Conservation (phyloP, 2,888 invertebrate genomes). For the Cosmopolites sordidus region DNA sequence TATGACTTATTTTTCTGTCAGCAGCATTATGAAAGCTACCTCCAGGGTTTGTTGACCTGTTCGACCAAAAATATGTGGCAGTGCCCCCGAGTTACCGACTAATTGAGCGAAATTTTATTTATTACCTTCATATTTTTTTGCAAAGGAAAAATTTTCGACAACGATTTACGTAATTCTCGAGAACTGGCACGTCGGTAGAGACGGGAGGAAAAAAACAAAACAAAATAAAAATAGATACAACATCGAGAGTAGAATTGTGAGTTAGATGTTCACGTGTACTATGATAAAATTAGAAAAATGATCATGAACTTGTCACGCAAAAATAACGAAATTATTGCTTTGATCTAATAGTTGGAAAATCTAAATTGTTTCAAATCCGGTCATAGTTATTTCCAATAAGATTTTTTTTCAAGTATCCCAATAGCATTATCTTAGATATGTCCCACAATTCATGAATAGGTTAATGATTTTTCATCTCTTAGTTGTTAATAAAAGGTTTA, state of each 20-base stretch:
- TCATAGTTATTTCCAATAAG: too few species aligned
- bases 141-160: background rate
- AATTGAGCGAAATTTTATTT: constrained; percentile 8
- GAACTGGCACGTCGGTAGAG: background rate
- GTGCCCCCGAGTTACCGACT: constrained; percentile 8
- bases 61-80: constrained; percentile 2
- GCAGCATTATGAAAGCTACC: too few species aligned
- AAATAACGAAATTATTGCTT: background rate
- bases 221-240: background rate
- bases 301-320: constrained; percentile 2
- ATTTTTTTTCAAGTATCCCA: too few species aligned
- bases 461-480: too few species aligned
- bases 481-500: too few species aligned
- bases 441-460: too few species aligned
- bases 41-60: background rate
- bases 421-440: too few species aligned
- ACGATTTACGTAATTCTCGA: background rate
- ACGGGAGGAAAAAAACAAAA: background rate
- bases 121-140: background rate
- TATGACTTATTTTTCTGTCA: too few species aligned
- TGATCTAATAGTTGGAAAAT: too few species aligned
- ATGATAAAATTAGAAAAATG: background rate
- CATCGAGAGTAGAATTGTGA: background rate
- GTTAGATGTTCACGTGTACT: background rate
- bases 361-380: too few species aligned